Evolutionary conservation across 2,797 vertebrate genomes (phyloP), one percentile per base, ranked within the genome.

Genomic region (Scolopax bukidnonensis): DNA sequence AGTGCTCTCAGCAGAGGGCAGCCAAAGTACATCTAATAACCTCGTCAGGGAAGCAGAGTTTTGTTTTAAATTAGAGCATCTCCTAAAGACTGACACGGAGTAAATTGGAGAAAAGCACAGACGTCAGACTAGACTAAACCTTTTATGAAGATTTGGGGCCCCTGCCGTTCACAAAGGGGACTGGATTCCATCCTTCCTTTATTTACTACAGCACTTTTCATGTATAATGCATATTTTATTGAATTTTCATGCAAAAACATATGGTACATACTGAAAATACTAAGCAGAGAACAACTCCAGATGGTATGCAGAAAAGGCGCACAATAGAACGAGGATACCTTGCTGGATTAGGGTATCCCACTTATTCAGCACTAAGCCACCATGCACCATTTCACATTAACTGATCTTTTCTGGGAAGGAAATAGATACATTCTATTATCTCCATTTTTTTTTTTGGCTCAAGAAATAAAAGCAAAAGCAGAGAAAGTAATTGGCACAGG

Each of bases 1-100:
- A 33, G 15, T 60, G 32, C 61, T 59, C 60, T 97, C 98, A 98
- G 97, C 93, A 98, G 98, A 97, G 97, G 98, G 98, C 98, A 98
- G 98, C 96, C 97, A 81, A 95, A 78, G 96, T 50, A 91, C 86
- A 93, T 36, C 4, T 9, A 93, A 96, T 40, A 91, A 70, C 27
- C 63, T 43, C 11, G 1, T 6, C 56, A 61, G 69, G 45, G 77
- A 89, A 90, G 69, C 24, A 16, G 86, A 96, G 78, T 94, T 90
- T 87, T 92, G 81, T 86, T 96, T 91, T 71, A 89, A 95, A 95
- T 96, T 95, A 87, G 88, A 92, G 57, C 56, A 77, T 91, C 87
- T 95, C 54, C 95, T 69, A 53, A 95, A 86, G 80, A 93, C 85
- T 84, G 86, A 94, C 77, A 92, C 40, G 32, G 82, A 75, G 84